Conservation (phyloP, 2,888 invertebrate species). For the Ectemnius continuus region DNA sequence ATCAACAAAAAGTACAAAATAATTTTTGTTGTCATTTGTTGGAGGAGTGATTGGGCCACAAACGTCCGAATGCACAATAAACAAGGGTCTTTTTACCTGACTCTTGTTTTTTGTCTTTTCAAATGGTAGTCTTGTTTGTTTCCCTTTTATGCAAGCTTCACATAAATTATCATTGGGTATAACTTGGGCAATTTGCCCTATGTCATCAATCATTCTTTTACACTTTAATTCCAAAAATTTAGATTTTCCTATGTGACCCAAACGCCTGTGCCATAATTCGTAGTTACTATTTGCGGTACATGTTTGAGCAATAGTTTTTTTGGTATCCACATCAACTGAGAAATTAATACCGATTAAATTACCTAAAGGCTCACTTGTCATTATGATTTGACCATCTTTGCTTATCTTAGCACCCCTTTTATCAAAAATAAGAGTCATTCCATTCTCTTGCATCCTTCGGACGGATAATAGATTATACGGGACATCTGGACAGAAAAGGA, state of each 20-base stretch:
- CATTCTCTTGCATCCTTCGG: constrained; percentile 58
- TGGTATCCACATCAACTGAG: too few relatives aligned
- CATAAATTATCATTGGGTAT: too few relatives aligned
- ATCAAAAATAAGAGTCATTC: constrained; percentile 64
- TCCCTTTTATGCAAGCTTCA: too few relatives aligned
- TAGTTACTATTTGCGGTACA: constrained; percentile 41
- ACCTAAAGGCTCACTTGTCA: constrained; percentile 58
- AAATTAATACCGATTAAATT: constrained; percentile 38
- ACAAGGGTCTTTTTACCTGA: constrained; percentile 31
- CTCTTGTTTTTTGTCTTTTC: constrained; percentile 20
- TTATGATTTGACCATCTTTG: constrained; percentile 48
- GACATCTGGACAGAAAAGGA: too few relatives aligned
- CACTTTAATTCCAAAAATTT: too few relatives aligned
- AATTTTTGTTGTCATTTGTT: constrained; percentile 42
- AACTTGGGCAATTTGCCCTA: too few relatives aligned
- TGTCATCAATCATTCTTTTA: too few relatives aligned
- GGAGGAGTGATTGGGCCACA: constrained; percentile 44
- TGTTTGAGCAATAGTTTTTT: too few relatives aligned
- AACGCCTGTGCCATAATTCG: too few relatives aligned
- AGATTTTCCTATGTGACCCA: too few relatives aligned
- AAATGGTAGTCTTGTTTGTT: too few relatives aligned
- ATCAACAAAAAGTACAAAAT: constrained; percentile 41
- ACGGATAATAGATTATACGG: constrained; percentile 57
- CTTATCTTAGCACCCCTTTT: constrained; percentile 59
- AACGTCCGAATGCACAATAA: constrained; percentile 41